Evolutionary conservation across 2,888 invertebrate genomes (phyloP).

Genomic region (Camptogramma bilineatum): DNA sequence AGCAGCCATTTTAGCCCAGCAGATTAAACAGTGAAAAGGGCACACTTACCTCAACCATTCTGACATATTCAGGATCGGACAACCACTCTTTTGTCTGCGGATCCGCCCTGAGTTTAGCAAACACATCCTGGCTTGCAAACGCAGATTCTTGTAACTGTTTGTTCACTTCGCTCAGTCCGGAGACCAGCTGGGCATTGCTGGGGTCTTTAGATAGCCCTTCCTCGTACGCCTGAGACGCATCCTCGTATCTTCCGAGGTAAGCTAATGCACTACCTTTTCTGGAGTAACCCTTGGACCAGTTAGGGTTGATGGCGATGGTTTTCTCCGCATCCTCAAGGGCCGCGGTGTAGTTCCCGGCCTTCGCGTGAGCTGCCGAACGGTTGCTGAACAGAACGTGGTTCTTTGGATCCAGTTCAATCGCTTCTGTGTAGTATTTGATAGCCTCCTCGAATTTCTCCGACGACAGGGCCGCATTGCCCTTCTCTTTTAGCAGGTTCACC

Average conservation of each 20-base stretch:
- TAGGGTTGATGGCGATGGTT: slow-evolving; percentile 91
- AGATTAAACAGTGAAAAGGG: too few relatives aligned
- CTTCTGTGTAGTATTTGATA: slow-evolving; percentile 91
- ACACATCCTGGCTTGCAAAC: slow-evolving; percentile 64
- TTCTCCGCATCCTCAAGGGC: slow-evolving; percentile 95
- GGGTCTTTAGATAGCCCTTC: slow-evolving; percentile 89
- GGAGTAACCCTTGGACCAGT: slow-evolving; percentile 96
- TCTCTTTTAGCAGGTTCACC: slow-evolving; percentile 93
- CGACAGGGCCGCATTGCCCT: slow-evolving; percentile 93
- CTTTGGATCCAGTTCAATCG: slow-evolving; percentile 90
- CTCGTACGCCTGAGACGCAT: slow-evolving; percentile 91
- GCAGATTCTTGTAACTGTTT: slow-evolving; percentile 60
- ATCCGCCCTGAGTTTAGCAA: slow-evolving; percentile 87
- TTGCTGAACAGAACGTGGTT: slow-evolving; percentile 97
- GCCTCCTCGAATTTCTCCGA: slow-evolving; percentile 92
- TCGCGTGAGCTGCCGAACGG: slow-evolving; percentile 95
- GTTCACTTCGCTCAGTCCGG: slow-evolving; percentile 88
- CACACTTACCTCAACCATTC: slow-evolving; percentile 80
- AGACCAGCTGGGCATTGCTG: slow-evolving; percentile 88
- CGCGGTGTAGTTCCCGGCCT: slow-evolving; percentile 89
- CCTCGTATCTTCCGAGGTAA: slow-evolving; percentile 89
- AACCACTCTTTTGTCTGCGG: slow-evolving; percentile 89
- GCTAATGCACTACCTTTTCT: slow-evolving; percentile 94
- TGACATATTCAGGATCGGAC: slow-evolving; percentile 90
- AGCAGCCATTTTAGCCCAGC: too few relatives aligned